These are phyloP conservation scores for Amphipoea oculea DNA, from an alignment of 2,888 invertebrate species.

Conservation along the genomic window DNA sequence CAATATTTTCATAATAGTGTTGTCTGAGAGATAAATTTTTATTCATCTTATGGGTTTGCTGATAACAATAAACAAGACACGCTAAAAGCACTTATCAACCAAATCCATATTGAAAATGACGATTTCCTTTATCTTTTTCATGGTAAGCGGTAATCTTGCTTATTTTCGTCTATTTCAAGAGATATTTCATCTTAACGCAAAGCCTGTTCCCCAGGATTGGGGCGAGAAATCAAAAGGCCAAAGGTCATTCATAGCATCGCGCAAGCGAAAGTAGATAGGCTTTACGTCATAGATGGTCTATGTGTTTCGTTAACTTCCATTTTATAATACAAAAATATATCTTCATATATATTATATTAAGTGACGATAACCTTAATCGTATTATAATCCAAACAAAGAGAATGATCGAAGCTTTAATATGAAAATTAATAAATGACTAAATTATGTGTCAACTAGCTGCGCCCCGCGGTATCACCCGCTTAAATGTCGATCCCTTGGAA, in stretches of 20 bases:
- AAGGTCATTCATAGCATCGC: constrained; percentile 43
- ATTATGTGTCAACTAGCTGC: neutral
- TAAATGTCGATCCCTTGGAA: too few relatives aligned
- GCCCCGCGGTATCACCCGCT: too few relatives aligned
- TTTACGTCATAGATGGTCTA: constrained; percentile 41
- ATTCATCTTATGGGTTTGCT: neutral
- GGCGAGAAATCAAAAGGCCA: constrained; percentile 46
- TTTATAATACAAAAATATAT: constrained; percentile 7
- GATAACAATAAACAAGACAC: neutral
- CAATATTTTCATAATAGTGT: neutral
- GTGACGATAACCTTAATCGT: neutral
- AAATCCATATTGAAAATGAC: neutral
- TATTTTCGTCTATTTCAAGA: neutral
- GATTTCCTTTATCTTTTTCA: neutral
- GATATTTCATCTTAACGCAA: neutral
- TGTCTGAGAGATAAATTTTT: neutral
- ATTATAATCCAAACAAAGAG: neutral
- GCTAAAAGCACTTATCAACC: neutral
- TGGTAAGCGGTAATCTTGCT: neutral
- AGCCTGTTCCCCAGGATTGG: constrained; percentile 28
- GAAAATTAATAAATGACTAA: neutral
- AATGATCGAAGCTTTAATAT: neutral
- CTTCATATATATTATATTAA: neutral
- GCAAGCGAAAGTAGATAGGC: constrained; percentile 49
- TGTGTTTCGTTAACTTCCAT: neutral